These are phyloP conservation scores for Xenotilapia longispinis DNA, from an alignment of 2,113 vertebrate genomes.

Conservation along the genomic window DNA sequence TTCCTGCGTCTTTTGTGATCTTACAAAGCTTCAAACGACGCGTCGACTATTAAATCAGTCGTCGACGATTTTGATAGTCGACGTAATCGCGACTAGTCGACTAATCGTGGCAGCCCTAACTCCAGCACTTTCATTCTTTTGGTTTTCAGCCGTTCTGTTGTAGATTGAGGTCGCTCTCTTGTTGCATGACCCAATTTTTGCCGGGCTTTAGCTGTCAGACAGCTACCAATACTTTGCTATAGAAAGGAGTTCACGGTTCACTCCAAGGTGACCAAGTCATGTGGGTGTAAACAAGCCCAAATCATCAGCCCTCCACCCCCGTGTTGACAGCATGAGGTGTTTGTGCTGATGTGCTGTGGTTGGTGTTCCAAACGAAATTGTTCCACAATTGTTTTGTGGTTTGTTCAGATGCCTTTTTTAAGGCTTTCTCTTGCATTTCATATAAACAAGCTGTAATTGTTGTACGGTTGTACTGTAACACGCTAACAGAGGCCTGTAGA, in stretches of 20 bases:
- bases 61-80: fast-evolving
- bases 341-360: neutral
- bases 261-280: neutral
- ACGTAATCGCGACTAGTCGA: fast-evolving
- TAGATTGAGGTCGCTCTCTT: neutral
- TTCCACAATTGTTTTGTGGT: neutral
- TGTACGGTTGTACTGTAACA: neutral
- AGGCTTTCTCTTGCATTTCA: neutral
- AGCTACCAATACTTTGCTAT: neutral
- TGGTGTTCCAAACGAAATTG: neutral
- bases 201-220: neutral
- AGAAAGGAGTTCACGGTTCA: neutral
- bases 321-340: neutral
- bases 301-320: neutral
- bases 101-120: neutral
- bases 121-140: neutral
- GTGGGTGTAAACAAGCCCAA: neutral
- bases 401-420: neutral
- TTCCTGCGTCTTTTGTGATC: fast-evolving
- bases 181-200: neutral
- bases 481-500: neutral
- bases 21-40: fast-evolving
- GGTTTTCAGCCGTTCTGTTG: neutral
- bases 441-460: neutral
- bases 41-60: fast-evolving